These are phyloP conservation scores for Nasonia longicornis DNA, from an alignment of 1,140 invertebrate genomes.

Conservation along the genomic window DNA sequence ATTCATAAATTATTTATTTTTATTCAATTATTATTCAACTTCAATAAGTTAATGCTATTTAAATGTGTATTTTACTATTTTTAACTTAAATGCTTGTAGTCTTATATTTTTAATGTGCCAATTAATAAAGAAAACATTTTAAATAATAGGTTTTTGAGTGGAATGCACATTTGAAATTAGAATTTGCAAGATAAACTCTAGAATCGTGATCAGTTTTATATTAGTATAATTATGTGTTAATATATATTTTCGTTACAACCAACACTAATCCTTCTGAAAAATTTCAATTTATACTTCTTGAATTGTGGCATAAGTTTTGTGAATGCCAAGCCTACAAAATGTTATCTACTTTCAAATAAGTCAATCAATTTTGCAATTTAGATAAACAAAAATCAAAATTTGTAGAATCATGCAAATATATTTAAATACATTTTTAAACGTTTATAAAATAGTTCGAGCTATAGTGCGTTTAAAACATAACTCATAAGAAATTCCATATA, in stretches of 20 bases:
- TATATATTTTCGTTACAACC: neutral
- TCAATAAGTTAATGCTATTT: neutral
- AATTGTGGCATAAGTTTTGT: neutral
- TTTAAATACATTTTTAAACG: neutral
- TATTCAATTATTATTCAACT: neutral
- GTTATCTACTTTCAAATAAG: neutral
- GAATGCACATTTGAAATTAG: no score
- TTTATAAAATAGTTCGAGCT: neutral
- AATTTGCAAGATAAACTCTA: neutral
- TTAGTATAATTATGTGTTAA: neutral
- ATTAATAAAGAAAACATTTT: neutral
- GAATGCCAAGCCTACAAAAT: neutral
- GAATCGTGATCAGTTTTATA: neutral
- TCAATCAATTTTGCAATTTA: neutral
- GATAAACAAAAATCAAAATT: neutral
- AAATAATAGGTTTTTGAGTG: no score
- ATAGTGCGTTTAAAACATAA: neutral
- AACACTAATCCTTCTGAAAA: neutral
- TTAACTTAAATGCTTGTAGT: no score
- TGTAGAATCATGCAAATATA: neutral
- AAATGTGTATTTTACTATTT: no score
- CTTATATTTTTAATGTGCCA: conserved; percentile 18
- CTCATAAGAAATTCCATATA: neutral
- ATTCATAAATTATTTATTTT: neutral
- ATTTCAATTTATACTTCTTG: neutral